These are phyloP conservation scores for Saturnia pavonia DNA, from an alignment of 2,888 invertebrate genomes.

Conservation along the genomic window DNA sequence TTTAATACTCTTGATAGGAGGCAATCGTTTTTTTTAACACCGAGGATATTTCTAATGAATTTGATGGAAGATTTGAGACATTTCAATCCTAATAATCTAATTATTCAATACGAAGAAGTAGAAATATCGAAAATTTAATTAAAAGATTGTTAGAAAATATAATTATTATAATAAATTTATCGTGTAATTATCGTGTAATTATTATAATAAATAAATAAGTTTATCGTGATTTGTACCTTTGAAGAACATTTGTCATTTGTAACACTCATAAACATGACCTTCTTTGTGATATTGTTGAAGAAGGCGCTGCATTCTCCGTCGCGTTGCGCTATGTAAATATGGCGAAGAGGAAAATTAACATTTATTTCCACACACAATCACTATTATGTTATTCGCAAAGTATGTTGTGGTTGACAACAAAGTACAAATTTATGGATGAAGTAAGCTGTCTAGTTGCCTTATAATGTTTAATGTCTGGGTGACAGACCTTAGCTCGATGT, in stretches of 20 bases:
- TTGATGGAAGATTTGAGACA: background rate
- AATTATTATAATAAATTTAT: background rate
- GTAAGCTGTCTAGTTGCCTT: too few species aligned
- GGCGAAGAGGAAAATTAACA: conserved; percentile 1
- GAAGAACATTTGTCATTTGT: background rate
- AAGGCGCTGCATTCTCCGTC: background rate
- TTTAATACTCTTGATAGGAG: too few species aligned
- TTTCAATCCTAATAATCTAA: background rate
- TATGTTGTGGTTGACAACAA: background rate
- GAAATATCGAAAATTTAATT: background rate
- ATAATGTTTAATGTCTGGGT: too few species aligned
- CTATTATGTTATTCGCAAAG: background rate
- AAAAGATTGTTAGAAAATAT: background rate
- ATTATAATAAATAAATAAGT: too few species aligned
- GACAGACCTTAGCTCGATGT: too few species aligned
- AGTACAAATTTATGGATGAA: background rate
- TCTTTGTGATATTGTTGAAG: conserved; percentile 5
- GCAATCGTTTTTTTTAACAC: too few species aligned
- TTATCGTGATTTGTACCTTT: background rate
- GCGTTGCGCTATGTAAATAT: background rate
- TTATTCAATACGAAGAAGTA: background rate
- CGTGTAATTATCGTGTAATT: too few species aligned
- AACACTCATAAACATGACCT: background rate
- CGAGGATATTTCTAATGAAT: too few species aligned
- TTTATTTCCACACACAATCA: background rate